Base-by-base conservation (phyloP, 92 coral and sea anemone species). In the Heliopora coerulea region DNA sequence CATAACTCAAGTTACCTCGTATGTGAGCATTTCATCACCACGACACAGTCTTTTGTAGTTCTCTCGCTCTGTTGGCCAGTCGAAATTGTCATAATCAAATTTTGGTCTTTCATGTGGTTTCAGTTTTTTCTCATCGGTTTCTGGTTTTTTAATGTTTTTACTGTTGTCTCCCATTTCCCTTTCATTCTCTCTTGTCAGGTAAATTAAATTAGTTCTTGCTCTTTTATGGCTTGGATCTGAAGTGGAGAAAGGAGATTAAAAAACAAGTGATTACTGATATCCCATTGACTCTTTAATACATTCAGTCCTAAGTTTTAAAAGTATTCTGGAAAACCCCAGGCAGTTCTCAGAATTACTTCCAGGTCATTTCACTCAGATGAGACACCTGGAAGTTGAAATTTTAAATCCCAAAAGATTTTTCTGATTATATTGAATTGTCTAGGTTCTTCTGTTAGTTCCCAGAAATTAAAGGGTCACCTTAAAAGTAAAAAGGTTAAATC, bases 1-100 rank as follows among this genome's bases (percentile, higher is more conserved):
- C 19, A 61, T 46, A 57, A 18, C 1, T 26, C 25, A 34, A 73
- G 31, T 15, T 78, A 65, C 66, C 74, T 52, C 50, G 31, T 41
- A 74, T 21, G 84, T 84, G 12, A 91, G 89, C 72, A 93, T 80
- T 26, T 81, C 84, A 35, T 93, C 98, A 24, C 96, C 98, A 56
- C 96, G 96, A 56, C 98, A 93, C 1, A 93, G 86, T 57, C 86
- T 81, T 54, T 88, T 90, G 79, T 80, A 93, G 21, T 88, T 85
- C 24, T 75, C 80, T 48, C 91, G 83, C 32, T 93, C 98, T 24
- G 82, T 86, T 59, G 64, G 60, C 91, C 90, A 93, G 77, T 88
- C 74, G 39, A 93, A 84, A 20, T 82, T 40, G 75, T 70, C 59
- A 10, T 80, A 56, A 19, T 25, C 74, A 3, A 77, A 56, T 49